Evolutionary conservation across 2,113 vertebrate genomes (phyloP), one percentile per base, ranked within the genome.

Genomic region (Acanthisitta chloris): DNA sequence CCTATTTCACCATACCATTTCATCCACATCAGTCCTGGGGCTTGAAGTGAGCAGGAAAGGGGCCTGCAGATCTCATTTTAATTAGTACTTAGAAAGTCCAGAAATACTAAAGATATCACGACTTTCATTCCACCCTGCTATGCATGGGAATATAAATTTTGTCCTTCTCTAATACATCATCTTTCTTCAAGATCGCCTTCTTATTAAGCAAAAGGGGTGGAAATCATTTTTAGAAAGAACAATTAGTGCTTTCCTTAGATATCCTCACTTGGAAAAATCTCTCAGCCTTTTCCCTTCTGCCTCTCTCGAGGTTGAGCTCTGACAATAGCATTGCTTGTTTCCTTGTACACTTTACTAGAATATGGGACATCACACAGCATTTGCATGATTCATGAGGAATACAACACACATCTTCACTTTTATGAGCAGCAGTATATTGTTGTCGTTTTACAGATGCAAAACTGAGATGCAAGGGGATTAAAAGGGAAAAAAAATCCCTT

Each of bases 381-480:
- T 54, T 95, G 87, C 90, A 95, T 94, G 91, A 95, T 94, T 95
- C 93, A 94, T 85, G 81, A 96, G 74, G 46, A 95, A 80, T 14
- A 59, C 76, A 95, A 86, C 49, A 83, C 45, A 46, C 57, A 88
- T 52, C 82, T 70, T 73, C 80, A 57, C 72, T 94, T 94, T 72
- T n/a, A 88, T 66, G 67, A 96, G 88, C 76, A 93, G 76, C 64
- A 73, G 45, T 66, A 58, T 62, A 92, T 90, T 83, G 90, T 90
- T 96, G 85, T 90, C 46, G 2, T 81, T 93, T 96, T 94, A 90
- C 54, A 86, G 58, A 90, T 70, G 88, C 92, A 97, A 95, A 94
- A 95, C 88, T 70, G 83, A 95, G 94, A 92, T 83, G 76, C 54
- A 83, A 96, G 42, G n/a, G 52, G 49, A 92, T 58, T 92, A 82